Conservation (phyloP, 2,797 vertebrate species). For the Typhlichthys subterraneus region DNA sequence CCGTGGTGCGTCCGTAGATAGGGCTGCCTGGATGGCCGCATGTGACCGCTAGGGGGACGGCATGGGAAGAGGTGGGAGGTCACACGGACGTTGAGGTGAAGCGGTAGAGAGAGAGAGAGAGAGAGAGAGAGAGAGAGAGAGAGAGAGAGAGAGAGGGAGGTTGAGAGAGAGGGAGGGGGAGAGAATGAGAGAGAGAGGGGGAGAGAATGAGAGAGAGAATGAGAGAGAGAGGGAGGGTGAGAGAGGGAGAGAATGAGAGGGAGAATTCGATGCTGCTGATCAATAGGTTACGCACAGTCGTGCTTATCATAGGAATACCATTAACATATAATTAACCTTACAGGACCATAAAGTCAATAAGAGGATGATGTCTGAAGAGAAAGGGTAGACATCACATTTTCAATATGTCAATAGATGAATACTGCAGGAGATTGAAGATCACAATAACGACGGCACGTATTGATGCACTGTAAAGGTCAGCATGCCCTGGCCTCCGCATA, state of each 20-base stretch:
- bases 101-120: not conserved
- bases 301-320: constrained; percentile 49
- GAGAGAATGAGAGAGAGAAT: no score
- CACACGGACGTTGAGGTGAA: not conserved
- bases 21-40: constrained; percentile 98
- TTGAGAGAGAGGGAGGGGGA: not conserved
- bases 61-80: not conserved
- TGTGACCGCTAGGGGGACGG: constrained; percentile 83
- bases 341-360: constrained; percentile 25
- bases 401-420: constrained; percentile 34
- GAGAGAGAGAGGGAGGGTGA: not conserved
- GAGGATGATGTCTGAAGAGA: constrained; percentile 20
- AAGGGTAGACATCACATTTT: constrained; percentile 34
- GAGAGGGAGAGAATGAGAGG: not conserved
- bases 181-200: not conserved
- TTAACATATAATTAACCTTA: constrained; percentile 65
- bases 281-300: constrained; percentile 46
- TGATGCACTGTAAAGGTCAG: constrained; percentile 4
- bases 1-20: constrained; percentile 94
- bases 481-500: not conserved
- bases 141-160: not conserved
- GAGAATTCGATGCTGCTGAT: constrained; percentile 50
- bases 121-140: not conserved
- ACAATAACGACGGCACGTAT: constrained; percentile 20
- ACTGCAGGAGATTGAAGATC: constrained; percentile 27